Conservation (phyloP, 2,888 invertebrate species). For the Xylota segnis region DNA sequence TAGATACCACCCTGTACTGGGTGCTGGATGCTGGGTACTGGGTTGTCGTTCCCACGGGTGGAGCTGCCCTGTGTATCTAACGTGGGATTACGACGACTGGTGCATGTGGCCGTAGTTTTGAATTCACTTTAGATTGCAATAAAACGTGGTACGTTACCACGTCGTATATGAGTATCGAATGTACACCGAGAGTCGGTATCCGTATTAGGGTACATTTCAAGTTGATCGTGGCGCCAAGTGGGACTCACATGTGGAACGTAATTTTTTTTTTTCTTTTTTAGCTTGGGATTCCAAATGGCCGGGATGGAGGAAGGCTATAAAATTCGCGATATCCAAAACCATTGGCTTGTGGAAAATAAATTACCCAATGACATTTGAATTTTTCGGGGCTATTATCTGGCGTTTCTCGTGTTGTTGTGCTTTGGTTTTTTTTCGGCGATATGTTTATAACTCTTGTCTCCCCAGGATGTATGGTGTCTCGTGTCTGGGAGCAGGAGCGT, state of each 20-base stretch:
- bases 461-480: conserved; percentile 10
- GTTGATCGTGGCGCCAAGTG: conserved; percentile 50
- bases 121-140: conserved; percentile 61
- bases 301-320: conserved; percentile 37
- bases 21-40: too few relatives aligned
- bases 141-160: conserved; percentile 25
- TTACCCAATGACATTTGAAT: conserved; percentile 72
- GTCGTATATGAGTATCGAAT: conserved; percentile 21
- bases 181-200: conserved; percentile 1
- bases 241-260: conserved; percentile 7
- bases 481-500: background rate
- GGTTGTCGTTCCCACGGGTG: conserved; percentile 27
- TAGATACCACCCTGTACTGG: conserved; percentile 54
- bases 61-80: background rate
- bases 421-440: background rate
- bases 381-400: conserved; percentile 61
- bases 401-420: conserved; percentile 18
- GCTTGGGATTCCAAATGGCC: conserved; percentile 32
- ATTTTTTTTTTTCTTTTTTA: too few relatives aligned
- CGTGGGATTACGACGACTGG: background rate
- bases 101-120: conserved; percentile 50
- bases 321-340: conserved; percentile 37
- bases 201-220: conserved; percentile 28
- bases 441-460: conserved; percentile 49
- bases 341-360: conserved; percentile 70